A percentile compares a stretch with the other conserved stretches of the same genome.
Evolutionary conservation across 2,888 invertebrate genomes (phyloP).

Genomic region (Drosophila parthenogenetica): DNA sequence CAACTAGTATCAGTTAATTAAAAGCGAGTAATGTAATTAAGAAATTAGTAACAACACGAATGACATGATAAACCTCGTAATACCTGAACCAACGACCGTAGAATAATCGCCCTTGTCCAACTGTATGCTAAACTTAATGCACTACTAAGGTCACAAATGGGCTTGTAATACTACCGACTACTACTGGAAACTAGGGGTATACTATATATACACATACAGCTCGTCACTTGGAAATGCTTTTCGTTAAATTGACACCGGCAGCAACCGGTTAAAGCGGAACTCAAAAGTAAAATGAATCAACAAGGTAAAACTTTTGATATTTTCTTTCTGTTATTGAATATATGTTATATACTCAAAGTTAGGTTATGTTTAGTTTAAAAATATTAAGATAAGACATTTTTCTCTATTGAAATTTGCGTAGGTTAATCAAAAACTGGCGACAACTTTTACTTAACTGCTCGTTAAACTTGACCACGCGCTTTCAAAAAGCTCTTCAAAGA

Average conservation of each 20-base stretch:
- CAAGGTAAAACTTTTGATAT: not conserved
- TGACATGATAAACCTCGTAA: constrained; percentile 20
- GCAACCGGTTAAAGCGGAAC: constrained; percentile 41
- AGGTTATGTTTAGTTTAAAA: not conserved
- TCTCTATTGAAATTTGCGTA: constrained; percentile 15
- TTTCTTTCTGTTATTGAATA: not conserved
- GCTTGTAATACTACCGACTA: constrained; percentile 24
- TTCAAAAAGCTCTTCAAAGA: constrained; percentile 32
- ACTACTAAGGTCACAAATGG: constrained; percentile 43
- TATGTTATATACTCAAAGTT: not conserved
- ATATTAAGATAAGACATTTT: not conserved
- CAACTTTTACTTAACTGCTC: constrained; percentile 57
- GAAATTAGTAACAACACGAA: constrained; percentile 9
- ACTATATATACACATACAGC: constrained; percentile 1
- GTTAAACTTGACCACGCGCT: constrained; percentile 55
- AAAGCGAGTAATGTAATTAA: constrained; percentile 3
- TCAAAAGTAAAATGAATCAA: constrained; percentile 11
- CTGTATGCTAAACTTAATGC: constrained; percentile 34
- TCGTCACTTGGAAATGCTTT: constrained; percentile 11
- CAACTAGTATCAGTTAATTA: not conserved
- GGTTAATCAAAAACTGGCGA: constrained; percentile 21
- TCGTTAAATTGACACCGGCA: constrained; percentile 30
- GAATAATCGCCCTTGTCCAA: constrained; percentile 23
- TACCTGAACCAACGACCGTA: constrained; percentile 13
- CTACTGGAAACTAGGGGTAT: constrained; percentile 4